Percentiles rank a stretch among this genome's conserved stretches.
Conservation (phyloP, 2,797 vertebrate genomes). For the Cossypha dichroa region DNA sequence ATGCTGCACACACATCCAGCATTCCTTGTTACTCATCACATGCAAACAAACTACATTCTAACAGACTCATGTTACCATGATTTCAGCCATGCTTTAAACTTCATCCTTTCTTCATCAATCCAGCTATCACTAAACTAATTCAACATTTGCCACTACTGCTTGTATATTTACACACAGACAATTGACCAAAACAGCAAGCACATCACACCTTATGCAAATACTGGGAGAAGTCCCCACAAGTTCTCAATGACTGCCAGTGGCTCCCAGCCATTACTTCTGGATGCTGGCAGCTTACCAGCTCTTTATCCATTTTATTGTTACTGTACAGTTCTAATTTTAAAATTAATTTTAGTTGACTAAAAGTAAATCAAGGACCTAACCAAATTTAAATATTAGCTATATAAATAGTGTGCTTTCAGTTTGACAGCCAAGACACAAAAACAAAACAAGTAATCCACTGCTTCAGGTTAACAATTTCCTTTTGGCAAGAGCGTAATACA, state of each 20-base stretch:
- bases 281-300: slow-evolving; percentile 4
- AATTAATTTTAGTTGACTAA: slow-evolving; percentile 24
- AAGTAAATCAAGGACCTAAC: slow-evolving; percentile 7
- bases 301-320: slow-evolving; percentile 19
- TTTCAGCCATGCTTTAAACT: not conserved
- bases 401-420: not conserved
- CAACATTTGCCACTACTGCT: not conserved
- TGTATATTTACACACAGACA: not conserved
- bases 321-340: not conserved
- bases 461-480: slow-evolving; percentile 14
- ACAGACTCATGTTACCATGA: not conserved
- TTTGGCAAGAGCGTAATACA: not conserved
- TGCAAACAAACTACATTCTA: not conserved
- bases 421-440: slow-evolving; percentile 7
- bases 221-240: not conserved
- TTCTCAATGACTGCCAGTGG: not conserved
- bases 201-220: not conserved
- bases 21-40: not conserved
- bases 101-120: not conserved
- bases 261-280: not conserved
- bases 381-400: not conserved
- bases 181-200: not conserved
- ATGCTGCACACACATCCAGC: not conserved
- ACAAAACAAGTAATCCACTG: not conserved
- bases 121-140: not conserved